A percentile compares a stretch with the other conserved stretches of the same genome.
These are phyloP conservation scores for Tetraodon nigroviridis DNA, from an alignment of 2,113 vertebrate genomes.

Conservation along the genomic window DNA sequence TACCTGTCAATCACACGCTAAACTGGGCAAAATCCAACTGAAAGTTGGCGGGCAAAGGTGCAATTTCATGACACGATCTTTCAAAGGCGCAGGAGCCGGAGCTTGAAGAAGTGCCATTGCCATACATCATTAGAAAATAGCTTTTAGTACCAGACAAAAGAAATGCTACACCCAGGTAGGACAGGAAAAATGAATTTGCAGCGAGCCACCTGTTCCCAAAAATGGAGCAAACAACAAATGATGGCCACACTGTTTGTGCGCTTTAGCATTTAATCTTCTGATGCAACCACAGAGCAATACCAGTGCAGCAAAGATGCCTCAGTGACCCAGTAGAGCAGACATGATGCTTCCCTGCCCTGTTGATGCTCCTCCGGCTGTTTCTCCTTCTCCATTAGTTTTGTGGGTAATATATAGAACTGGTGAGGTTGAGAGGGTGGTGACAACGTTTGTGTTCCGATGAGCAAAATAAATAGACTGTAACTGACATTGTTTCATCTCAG, in stretches of 20 bases:
- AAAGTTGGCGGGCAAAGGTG: not conserved
- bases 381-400: not conserved
- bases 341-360: not conserved
- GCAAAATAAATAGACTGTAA: too few relatives aligned
- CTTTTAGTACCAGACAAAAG: too few relatives aligned
- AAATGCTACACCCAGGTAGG: too few relatives aligned
- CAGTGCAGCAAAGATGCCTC: constrained; percentile 6
- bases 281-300: constrained; percentile 52
- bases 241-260: constrained; percentile 13
- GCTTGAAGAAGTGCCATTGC: too few relatives aligned
- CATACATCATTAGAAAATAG: too few relatives aligned
- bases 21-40: not conserved
- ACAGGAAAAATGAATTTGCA: too few relatives aligned
- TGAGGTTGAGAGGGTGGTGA: too few relatives aligned
- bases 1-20: constrained; percentile 32
- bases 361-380: not conserved
- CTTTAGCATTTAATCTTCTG: constrained; percentile 34
- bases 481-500: too few relatives aligned
- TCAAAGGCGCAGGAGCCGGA: not conserved
- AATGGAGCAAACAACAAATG: constrained; percentile 3
- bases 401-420: not conserved
- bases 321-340: constrained; percentile 1
- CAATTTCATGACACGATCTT: not conserved
- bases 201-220: too few relatives aligned
- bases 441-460: too few relatives aligned